Conservation (phyloP, 2,888 invertebrate genomes). For the Eupithecia tripunctaria region DNA sequence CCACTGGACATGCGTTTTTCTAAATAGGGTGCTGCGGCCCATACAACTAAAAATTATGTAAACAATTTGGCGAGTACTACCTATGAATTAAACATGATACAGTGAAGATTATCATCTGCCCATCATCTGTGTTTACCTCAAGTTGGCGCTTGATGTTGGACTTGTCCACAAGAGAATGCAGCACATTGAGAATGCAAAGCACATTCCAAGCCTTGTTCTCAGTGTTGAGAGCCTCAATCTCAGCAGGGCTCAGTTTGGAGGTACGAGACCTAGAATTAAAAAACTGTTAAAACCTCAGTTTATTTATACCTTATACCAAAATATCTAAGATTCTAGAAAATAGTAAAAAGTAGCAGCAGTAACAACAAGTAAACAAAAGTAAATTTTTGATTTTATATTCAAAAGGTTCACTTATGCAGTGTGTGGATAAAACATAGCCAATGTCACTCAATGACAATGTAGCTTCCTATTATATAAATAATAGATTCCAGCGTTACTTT, state of each 20-base stretch:
- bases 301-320: not conserved
- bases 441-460: not conserved
- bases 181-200: slow-evolving; percentile 97
- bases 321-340: not conserved
- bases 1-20: too few relatives aligned
- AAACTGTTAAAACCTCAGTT: not conserved
- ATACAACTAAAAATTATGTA: too few relatives aligned
- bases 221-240: slow-evolving; percentile 90
- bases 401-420: too few relatives aligned
- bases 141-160: slow-evolving; percentile 99
- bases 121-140: slow-evolving; percentile 90
- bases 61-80: too few relatives aligned
- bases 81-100: too few relatives aligned
- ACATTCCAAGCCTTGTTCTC: slow-evolving; percentile 99
- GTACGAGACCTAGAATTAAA: slow-evolving; percentile 80
- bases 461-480: too few relatives aligned
- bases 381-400: too few relatives aligned
- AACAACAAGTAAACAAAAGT: not conserved
- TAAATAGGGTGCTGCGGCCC: too few relatives aligned
- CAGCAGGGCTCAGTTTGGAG: slow-evolving; percentile 91
- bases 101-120: too few relatives aligned
- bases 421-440: not conserved
- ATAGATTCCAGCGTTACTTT: too few relatives aligned
- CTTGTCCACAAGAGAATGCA: slow-evolving; percentile 98
- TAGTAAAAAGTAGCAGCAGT: not conserved